Percentiles rank a stretch among this genome's conserved stretches.
Conservation (phyloP, 1,140 invertebrate genomes). For the Archivesica marissinica region DNA sequence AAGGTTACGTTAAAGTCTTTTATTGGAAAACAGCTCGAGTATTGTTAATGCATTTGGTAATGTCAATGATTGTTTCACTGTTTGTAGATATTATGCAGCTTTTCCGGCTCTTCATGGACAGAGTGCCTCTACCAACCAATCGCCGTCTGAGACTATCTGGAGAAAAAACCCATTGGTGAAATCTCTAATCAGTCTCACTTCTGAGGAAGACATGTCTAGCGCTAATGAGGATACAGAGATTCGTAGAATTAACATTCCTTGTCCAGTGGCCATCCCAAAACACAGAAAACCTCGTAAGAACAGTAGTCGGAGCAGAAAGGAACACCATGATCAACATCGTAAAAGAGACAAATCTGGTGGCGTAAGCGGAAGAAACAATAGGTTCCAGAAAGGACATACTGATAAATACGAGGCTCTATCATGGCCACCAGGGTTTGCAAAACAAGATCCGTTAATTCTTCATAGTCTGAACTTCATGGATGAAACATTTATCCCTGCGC, state of each 20-base stretch:
- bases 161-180: constrained; percentile 67
- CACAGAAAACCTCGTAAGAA: constrained; percentile 51
- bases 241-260: constrained; percentile 32
- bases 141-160: constrained; percentile 65
- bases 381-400: background rate
- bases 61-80: too few species aligned
- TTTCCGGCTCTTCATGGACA: constrained; percentile 74
- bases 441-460: constrained; percentile 28
- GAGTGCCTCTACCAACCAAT: constrained; percentile 49
- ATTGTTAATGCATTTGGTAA: too few species aligned
- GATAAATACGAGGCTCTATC: constrained; percentile 46
- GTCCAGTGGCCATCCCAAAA: constrained; percentile 46
- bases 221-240: constrained; percentile 45
- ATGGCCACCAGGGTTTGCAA: constrained; percentile 65
- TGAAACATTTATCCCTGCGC: constrained; percentile 4
- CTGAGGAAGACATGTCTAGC: constrained; percentile 51
- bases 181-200: constrained; percentile 19
- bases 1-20: too few species aligned
- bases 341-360: constrained; percentile 3
- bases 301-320: constrained; percentile 29
- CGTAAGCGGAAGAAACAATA: background rate
- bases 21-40: too few species aligned
- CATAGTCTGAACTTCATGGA: constrained; percentile 1
- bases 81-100: constrained; percentile 76
- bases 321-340: background rate